Base-by-base conservation (phyloP, 2,113 vertebrate species). In the Saimiri boliviensis region DNA sequence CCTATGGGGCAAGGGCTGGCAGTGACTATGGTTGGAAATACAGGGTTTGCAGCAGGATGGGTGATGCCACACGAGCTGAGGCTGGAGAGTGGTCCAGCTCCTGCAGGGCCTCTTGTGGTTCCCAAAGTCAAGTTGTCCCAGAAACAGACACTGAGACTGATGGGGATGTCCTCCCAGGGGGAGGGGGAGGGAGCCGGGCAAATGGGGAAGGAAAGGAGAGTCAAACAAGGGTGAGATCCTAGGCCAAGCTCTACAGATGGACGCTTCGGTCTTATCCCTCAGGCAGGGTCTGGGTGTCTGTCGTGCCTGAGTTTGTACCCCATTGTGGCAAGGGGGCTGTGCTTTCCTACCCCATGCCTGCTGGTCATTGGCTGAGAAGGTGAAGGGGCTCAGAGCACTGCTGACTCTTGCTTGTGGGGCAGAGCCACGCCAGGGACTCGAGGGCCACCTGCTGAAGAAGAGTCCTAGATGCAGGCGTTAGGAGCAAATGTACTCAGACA, bases 321-420 rank as follows among this genome's bases (percentile, higher is more conserved):
- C 40, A 9, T 30, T 3, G 0, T 52, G 30, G n/a, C 49, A 21
- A 45, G 27, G 40, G 77, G 74, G 13, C 70, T 1, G 0, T 58
- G 40, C 35, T 63, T 27, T 45, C n/a, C 70, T 40, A 12, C 47
- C 35, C 27, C 21, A 32, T 3, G 6, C 42, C 91, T 89, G 54
- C 35, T 4, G 20, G 88, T 32, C 30, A 0, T 4, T 27, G 42
- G 80, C 66, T 52, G n/a, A 8, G 21, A 20, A 74, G 35, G 84
- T 25, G 60, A 12, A 23, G 32, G 8, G 20, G 9, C 60, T 54
- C 45, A 19, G 71, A 63, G 52, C 35, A 8, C 32, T 56, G 54
- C 32, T 25, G 6, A 8, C 10, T 58, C 20, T 52, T 37, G 68
- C 6, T 1, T 8, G 11, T 37, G 8, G 30, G 6, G n/a, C 32